A percentile compares a stretch with the other conserved stretches of the same genome.
phyloP scores from a whole-genome alignment of 2,888 invertebrate genomes.

The Papilio demoleus region DNA sequence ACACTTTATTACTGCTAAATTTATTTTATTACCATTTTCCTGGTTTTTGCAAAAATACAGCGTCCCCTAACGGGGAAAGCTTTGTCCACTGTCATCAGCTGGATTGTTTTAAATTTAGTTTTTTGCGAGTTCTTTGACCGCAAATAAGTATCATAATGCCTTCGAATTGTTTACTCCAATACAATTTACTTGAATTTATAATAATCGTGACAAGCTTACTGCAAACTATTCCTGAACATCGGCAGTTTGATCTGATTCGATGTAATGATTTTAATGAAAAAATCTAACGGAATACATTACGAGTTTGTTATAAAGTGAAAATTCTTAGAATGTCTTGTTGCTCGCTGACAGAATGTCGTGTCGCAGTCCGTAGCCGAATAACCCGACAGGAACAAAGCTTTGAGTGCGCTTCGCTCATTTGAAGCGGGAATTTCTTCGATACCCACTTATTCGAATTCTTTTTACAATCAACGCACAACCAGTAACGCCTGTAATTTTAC shows the following conservation, averaged over 20 bases:
- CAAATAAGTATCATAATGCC: background rate
- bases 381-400: slow-evolving; percentile 21
- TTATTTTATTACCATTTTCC: slow-evolving; percentile 37
- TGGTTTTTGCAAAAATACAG: slow-evolving; percentile 16
- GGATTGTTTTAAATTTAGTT: background rate
- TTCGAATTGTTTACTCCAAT: too few species aligned
- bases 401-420: slow-evolving; percentile 23
- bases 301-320: slow-evolving; percentile 18
- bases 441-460: slow-evolving; percentile 29
- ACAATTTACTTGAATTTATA: too few species aligned
- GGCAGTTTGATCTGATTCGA: too few species aligned
- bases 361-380: background rate
- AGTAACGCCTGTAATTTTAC: slow-evolving; percentile 7
- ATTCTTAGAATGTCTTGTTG: slow-evolving; percentile 12
- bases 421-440: slow-evolving; percentile 28
- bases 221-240: too few species aligned
- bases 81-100: background rate
- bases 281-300: background rate
- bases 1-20: slow-evolving; percentile 56
- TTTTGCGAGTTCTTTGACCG: background rate
- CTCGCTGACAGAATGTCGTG: slow-evolving; percentile 1
- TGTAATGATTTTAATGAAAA: too few species aligned
- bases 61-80: background rate
- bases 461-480: slow-evolving; percentile 19
- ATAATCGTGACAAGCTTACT: too few species aligned